Percentiles rank a stretch among this genome's conserved stretches.
Evolutionary conservation across 2,113 vertebrate genomes (phyloP).

Genomic region (Oreochromis niloticus): DNA sequence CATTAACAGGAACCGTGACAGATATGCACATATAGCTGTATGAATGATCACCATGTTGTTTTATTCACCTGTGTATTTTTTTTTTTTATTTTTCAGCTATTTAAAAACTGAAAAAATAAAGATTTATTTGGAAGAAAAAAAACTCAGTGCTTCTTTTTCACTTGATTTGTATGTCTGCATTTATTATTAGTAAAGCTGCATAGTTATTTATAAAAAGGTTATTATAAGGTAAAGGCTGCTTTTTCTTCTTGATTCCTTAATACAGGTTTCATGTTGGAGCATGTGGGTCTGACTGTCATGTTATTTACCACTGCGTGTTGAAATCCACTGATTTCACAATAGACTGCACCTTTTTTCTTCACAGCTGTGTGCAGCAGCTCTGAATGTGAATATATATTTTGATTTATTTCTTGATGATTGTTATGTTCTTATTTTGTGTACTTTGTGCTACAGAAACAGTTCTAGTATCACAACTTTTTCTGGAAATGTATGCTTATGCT

Average conservation of each 20-base stretch:
- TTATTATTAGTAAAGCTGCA: neutral
- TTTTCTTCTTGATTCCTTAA: neutral
- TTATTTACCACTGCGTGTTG: neutral
- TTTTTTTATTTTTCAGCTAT: conserved; percentile 23
- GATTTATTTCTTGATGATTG: neutral
- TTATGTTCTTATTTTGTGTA: neutral
- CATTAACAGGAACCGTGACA: conserved; percentile 49
- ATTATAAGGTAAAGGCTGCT: neutral
- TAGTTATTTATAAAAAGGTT: neutral
- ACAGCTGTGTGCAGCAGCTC: neutral
- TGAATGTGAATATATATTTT: neutral
- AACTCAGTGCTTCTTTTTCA: neutral
- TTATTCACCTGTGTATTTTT: conserved; percentile 56
- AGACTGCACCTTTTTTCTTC: neutral
- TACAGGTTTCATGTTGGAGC: neutral
- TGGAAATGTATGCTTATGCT: neutral
- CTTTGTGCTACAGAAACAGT: neutral
- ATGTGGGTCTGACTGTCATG: neutral
- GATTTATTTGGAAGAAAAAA: conserved; percentile 60
- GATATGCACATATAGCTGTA: conserved; percentile 69
- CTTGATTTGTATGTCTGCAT: neutral
- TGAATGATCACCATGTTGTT: conserved; percentile 54
- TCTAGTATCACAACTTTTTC: neutral
- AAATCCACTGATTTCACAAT: neutral
- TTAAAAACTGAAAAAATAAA: conserved; percentile 70